Evolutionary conservation across 2,888 invertebrate genomes (phyloP), one percentile per base, ranked within the genome.

Genomic region (Oxyscelio sp.): DNA sequence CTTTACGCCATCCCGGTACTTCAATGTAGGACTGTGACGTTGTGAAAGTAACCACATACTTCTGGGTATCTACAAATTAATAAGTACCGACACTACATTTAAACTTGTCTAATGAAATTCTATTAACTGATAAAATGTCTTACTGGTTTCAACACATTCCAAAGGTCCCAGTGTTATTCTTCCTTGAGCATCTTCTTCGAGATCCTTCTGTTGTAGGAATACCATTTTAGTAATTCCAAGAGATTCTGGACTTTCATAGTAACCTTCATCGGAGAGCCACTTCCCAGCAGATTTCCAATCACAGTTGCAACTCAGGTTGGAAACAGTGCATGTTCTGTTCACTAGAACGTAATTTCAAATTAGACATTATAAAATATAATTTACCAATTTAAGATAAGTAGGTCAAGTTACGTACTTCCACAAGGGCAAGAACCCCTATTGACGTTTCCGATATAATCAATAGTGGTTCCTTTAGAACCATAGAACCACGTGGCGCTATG

Each of bases 91-190:
- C 13, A 56, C 15, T 56, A 31, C 13, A 66, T 5, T 19, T 5
- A 54, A 59, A 71, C n/a, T 21, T 9, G 4, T 3, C 24, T 17
- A 21, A 52, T 52, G 9, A 50, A 54, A 24, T 13, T 54, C 6
- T 15, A 40, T 0, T 2, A 21, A 59, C n/a, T 15, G 11, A 58
- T 15, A 11, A 40, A 17, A 34, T 31, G 2, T 95, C 97, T 95
- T 95, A 98, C 98, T 98, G 77, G 98, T 98, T 95, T 98, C 98
- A 70, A 98, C 98, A 94, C 99, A 99, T 94, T 98, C 98, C 88
- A 99, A 95, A 0, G 98, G 98, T 2, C 98, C 98, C 65, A 99
- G 94, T 0, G 98, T 98, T 58, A 99, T 97, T 88, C 98, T 95
- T 0, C 98, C 98, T 88, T 97, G 96, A 1, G 98, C 97, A 92